Evolutionary conservation across 2,888 invertebrate genomes (phyloP).

Genomic region (Augiades crinisus): DNA sequence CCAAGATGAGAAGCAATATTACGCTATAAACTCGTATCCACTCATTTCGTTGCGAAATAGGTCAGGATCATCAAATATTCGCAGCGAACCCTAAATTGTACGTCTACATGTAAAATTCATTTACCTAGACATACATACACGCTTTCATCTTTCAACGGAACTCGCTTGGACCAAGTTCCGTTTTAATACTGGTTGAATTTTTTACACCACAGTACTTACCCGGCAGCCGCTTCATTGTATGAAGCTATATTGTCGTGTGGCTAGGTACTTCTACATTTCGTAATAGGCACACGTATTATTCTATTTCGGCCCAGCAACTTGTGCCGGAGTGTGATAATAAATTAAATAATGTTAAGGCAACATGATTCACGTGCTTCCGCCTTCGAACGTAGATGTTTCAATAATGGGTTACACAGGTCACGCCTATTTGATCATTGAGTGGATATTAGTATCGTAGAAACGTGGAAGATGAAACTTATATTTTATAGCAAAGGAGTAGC

Average conservation of each 20-base stretch:
- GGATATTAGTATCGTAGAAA: too few relatives aligned
- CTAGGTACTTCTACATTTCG: conserved; percentile 19
- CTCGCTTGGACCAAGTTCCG: neutral
- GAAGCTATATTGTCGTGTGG: too few relatives aligned
- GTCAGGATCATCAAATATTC: neutral
- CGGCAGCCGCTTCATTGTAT: conserved; percentile 13
- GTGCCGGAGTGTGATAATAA: conserved; percentile 16
- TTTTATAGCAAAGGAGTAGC: too few relatives aligned
- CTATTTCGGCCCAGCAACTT: conserved; percentile 22
- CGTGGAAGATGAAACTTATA: too few relatives aligned
- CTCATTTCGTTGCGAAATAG: neutral
- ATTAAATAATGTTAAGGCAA: conserved; percentile 21
- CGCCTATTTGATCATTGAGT: too few relatives aligned
- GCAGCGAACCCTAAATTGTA: neutral
- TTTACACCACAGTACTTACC: conserved; percentile 12
- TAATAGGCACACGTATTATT: conserved; percentile 26
- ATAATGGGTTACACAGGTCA: too few relatives aligned
- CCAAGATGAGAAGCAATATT: neutral
- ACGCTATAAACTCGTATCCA: neutral
- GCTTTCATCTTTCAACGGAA: neutral
- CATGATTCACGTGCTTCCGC: conserved; percentile 4
- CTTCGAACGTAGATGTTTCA: neutral
- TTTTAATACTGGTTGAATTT: conserved; percentile 13
- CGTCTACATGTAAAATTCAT: conserved; percentile 3
- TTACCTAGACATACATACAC: conserved; percentile 1